Base-by-base conservation (phyloP, 2,797 vertebrate genomes). In the Sebastes itinus region DNA sequence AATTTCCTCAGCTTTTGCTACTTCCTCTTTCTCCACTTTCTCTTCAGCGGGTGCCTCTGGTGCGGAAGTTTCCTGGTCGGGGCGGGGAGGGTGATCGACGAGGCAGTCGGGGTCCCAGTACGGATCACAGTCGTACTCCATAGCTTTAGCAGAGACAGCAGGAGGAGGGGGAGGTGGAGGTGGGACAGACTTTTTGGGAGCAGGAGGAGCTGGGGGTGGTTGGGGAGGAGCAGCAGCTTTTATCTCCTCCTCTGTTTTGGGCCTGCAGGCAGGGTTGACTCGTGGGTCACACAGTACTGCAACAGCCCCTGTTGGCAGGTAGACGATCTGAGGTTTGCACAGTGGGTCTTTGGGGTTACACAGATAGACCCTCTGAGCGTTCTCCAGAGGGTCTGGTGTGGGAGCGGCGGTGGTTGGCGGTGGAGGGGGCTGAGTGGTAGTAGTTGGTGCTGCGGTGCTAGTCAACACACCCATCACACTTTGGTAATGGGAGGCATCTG, bases 81-180 rank as follows among this genome's bases (percentile, higher is more conserved):
- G 89, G 11, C 76, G 89, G 3, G 93, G 94, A 42, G 92, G 94
- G 70, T 93, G 89, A 78, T 95, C 94, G 1, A 95, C 87, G 76
- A 95, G 91, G 87, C 95, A 96, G 93, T 96, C 95, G 0, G 95
- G 95, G 46, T 96, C 95, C 94, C 95, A 96, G 92, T 95, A 95
- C 1, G 95, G 95, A 86, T 96, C 92, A 10, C 95, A 96, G 81
- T 95, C 94, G 6, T 96, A 94, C 89, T 95, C 93, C 92, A 94
- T 93, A 4, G 72, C 88, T 89, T 95, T 94, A 30, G 54, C 28
- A 28, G 65, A 66, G 7, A 87, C 12, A 3, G 27, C 32, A 35
- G 88, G 80, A 25, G 91, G 76, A 14, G 83, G 74, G 10, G 90
- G 79, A 42, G 46, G 46, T 8, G 46, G 20, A 55, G 89, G 77